Conservation (phyloP, 1,140 invertebrate species). For the Drosophila persimilis region DNA sequence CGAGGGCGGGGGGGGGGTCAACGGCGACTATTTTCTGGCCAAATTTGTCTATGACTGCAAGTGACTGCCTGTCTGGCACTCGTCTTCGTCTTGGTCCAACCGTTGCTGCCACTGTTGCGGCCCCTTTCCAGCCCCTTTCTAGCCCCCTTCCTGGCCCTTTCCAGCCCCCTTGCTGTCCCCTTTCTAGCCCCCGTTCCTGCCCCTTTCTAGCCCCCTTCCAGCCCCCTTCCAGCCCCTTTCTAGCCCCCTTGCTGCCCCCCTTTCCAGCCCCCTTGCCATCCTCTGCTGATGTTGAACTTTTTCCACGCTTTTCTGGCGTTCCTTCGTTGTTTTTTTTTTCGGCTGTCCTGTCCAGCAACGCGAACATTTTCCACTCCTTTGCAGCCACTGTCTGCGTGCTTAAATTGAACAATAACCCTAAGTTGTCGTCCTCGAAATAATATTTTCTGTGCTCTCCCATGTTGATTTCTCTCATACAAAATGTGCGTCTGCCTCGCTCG, state of each 20-base stretch:
- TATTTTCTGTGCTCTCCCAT: slow-evolving; percentile 73
- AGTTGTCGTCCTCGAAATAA: slow-evolving; percentile 80
- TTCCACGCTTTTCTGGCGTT: slow-evolving; percentile 7
- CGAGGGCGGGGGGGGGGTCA: background rate
- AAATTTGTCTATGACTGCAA: slow-evolving; percentile 68
- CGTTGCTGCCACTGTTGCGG: background rate
- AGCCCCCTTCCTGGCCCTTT: no score
- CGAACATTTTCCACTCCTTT: slow-evolving; percentile 65
- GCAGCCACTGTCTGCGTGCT: slow-evolving; percentile 71
- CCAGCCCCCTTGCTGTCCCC: background rate
- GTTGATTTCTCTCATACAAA: slow-evolving; percentile 72
- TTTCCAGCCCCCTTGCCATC: slow-evolving; percentile 10
- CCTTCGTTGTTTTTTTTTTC: background rate
- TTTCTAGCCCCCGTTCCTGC: background rate
- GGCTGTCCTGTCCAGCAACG: slow-evolving; percentile 39
- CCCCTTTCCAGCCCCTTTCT: background rate
- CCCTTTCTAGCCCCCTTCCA: background rate
- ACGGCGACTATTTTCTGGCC: slow-evolving; percentile 41
- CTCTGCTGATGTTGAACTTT: slow-evolving; percentile 55
- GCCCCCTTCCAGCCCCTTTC: no score
- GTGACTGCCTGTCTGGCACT: slow-evolving; percentile 53
- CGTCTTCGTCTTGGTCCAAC: slow-evolving; percentile 28
- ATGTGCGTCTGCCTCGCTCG: slow-evolving; percentile 32
- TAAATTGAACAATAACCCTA: slow-evolving; percentile 82
- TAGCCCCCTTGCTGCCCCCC: background rate